Evolutionary conservation across 2,113 vertebrate genomes (phyloP), one percentile per base, ranked within the genome.

Genomic region (Scolopax mira): DNA sequence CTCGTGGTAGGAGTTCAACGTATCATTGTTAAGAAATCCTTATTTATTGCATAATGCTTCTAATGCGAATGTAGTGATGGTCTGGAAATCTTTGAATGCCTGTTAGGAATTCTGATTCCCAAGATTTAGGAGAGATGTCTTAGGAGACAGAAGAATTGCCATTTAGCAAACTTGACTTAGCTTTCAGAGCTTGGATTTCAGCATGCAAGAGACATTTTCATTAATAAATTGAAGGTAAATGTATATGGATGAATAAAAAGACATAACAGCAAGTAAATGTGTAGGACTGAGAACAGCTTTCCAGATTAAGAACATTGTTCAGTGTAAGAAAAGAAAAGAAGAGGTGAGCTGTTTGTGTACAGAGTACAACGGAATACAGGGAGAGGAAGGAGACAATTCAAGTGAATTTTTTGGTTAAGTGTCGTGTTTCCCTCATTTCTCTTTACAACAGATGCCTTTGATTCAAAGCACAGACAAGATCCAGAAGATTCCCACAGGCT

Each of bases 401-500:
- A 90, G 13, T 75, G 16, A 85, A 54, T 72, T 1, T 0, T 46
- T 77, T 91, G 28, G 17, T 80, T 72, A 37, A 79, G n/a, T 21
- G 3, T 64, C n/a, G 15, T 60, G 16, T 91, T 91, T 79, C n/a
- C 18, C 25, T 83, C 8, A 23, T 85, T 92, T 95, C 37, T 85
- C 37, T 89, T 96, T 97, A 52, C 61, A 97, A 91, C 80, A 77
- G 64, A 18, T 90, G 46, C 41, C n/a, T 85, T 80, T 91, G 85
- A 90, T 91, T 93, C 72, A 46, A 78, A 93, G 85, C 39, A 57
- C 39, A 44, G 82, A n/a, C 58, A 77, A 72, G 90, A 97, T 71
- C 67, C 89, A 10, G 35, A 92, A 69, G 60, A 80, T 44, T 79
- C 33, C 13, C 37, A 61, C 2, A 5, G 74, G 35, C 6, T 16